Conservation (phyloP, 2,888 invertebrate genomes). For the Lingula anatina region DNA sequence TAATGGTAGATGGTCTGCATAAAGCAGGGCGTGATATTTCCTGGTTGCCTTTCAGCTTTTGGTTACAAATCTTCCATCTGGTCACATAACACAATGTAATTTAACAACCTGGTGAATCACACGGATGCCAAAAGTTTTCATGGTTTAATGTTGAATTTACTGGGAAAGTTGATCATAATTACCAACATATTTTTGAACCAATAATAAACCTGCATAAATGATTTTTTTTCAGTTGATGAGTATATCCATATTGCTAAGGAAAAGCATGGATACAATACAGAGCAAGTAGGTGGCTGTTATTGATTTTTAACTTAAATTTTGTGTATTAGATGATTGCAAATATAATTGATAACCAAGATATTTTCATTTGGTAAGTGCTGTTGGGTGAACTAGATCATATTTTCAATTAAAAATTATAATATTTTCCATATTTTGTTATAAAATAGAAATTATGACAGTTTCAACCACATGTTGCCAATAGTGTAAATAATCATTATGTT, state of each 20-base stretch:
- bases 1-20: too few species aligned
- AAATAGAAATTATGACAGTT: not conserved
- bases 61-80: too few species aligned
- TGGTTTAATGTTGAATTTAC: too few species aligned
- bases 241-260: constrained; percentile 91
- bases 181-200: constrained; percentile 2
- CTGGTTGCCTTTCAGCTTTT: too few species aligned
- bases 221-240: constrained; percentile 75
- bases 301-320: not conserved
- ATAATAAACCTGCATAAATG: too few species aligned
- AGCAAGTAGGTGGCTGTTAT: constrained; percentile 60
- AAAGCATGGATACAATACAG: constrained; percentile 94
- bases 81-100: too few species aligned
- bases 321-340: not conserved
- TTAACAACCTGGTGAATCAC: too few species aligned
- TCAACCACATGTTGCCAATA: not conserved
- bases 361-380: too few species aligned
- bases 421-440: not conserved
- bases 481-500: constrained; percentile 1
- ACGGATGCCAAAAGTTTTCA: too few species aligned
- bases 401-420: not conserved
- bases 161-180: not conserved
- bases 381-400: too few species aligned
- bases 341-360: too few species aligned
- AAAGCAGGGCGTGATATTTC: too few species aligned